phyloP scores from a whole-genome alignment of 2,113 vertebrate species.

The Sus scrofa region T2T-Sscrofa CM000812.6:168705001-168705500 shows the following conservation, averaged over 20 bases:
- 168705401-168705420: too few species aligned
- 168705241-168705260: not conserved
- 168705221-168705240: not conserved
- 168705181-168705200: not conserved
- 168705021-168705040: not conserved
- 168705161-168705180: not conserved
- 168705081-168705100: not conserved
- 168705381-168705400: not conserved
- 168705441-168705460: too few species aligned
- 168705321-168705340: not conserved
- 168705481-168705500: not conserved
- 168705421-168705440: too few species aligned
- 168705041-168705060: not conserved
- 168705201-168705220: not conserved
- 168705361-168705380: not conserved
- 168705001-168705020: not conserved
- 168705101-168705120: not conserved
- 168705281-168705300: not conserved
- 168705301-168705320: not conserved
- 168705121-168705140: not conserved
- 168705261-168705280: not conserved
- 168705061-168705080: not conserved
- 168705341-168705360: not conserved
- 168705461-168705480: too few species aligned
- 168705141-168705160: not conserved